Conservation (phyloP, 2,113 vertebrate species). For the Patagioenas fasciata region DNA sequence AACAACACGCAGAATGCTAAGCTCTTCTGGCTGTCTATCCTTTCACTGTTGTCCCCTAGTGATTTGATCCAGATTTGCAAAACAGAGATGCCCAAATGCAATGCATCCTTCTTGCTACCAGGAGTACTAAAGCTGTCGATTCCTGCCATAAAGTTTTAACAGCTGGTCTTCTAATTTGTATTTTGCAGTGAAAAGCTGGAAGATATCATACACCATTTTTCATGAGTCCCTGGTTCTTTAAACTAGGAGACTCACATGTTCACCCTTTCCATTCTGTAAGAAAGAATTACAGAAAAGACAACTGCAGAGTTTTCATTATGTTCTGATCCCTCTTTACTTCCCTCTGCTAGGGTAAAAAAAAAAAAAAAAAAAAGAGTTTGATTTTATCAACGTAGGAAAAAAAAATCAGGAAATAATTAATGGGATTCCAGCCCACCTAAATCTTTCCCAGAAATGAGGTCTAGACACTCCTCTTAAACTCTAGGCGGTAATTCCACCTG, state of each 20-base stretch:
- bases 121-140: too few relatives aligned
- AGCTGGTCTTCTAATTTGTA: too few relatives aligned
- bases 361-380: neutral
- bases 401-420: neutral
- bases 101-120: too few relatives aligned
- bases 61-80: too few relatives aligned
- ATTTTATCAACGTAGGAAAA: neutral
- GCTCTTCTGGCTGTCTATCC: too few relatives aligned
- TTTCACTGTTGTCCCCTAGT: too few relatives aligned
- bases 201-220: neutral
- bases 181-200: neutral
- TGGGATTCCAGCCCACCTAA: neutral
- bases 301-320: neutral
- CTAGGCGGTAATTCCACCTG: neutral
- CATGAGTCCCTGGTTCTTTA: neutral
- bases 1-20: too few relatives aligned
- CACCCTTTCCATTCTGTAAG: neutral
- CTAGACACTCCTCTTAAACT: neutral
- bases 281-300: neutral
- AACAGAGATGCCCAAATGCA: too few relatives aligned
- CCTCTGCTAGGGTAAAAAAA: neutral
- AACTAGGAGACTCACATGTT: neutral
- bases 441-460: conserved; percentile 16
- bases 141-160: too few relatives aligned
- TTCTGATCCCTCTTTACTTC: neutral